These are phyloP conservation scores for Herminia tarsipennalis DNA, from an alignment of 2,888 invertebrate genomes.

Conservation along the genomic window DNA sequence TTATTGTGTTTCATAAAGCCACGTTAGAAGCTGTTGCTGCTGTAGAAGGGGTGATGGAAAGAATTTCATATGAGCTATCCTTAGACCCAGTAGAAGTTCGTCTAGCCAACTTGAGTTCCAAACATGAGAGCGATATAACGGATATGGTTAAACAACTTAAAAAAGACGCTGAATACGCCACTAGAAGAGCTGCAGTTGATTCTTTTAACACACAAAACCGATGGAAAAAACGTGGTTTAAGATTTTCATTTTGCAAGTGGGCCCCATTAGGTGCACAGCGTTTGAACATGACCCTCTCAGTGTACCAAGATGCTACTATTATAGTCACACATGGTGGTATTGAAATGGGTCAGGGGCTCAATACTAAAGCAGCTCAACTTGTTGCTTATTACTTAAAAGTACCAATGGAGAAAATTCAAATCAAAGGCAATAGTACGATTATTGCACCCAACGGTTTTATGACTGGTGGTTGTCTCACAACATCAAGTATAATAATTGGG, in stretches of 20 bases:
- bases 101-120: conserved; percentile 73
- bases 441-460: conserved; percentile 86
- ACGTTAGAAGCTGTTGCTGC: conserved; percentile 74
- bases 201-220: conserved; percentile 87
- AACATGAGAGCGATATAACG: conserved; percentile 50
- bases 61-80: conserved; percentile 80
- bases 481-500: conserved; percentile 49
- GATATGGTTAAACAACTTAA: conserved; percentile 81
- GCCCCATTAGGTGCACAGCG: conserved; percentile 38
- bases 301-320: conserved; percentile 87
- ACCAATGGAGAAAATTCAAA: conserved; percentile 86
- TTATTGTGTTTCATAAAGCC: no score
- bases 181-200: conserved; percentile 74
- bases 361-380: conserved; percentile 89
- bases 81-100: conserved; percentile 86
- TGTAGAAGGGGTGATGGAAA: conserved; percentile 83
- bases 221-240: conserved; percentile 89
- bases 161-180: conserved; percentile 77
- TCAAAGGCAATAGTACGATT: conserved; percentile 87
- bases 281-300: conserved; percentile 32
- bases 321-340: conserved; percentile 89
- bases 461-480: conserved; percentile 87
- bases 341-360: conserved; percentile 92
- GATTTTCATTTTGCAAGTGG: conserved; percentile 87
- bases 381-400: conserved; percentile 87